Conservation (phyloP, 2,888 invertebrate genomes). For the Macaria notata region DNA sequence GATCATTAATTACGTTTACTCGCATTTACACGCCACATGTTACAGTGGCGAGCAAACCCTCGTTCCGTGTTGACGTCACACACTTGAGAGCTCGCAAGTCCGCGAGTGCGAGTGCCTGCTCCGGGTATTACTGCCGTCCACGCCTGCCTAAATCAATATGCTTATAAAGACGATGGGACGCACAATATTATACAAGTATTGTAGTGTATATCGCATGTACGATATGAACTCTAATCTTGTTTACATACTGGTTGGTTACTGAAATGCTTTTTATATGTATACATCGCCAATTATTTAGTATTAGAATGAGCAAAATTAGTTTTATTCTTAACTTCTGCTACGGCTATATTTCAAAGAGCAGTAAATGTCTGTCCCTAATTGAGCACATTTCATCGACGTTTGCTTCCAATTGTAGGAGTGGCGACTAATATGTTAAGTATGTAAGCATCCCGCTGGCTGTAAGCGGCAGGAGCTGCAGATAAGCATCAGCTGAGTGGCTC, state of each 20-base stretch:
- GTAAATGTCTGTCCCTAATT: too few species aligned
- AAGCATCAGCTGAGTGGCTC: constrained; percentile 80
- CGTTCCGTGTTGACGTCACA: constrained; percentile 30
- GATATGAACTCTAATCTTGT: too few species aligned
- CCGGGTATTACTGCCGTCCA: constrained; percentile 2
- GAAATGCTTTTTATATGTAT: too few species aligned
- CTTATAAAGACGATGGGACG: background rate
- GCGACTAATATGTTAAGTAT: constrained; percentile 37
- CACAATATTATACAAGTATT: too few species aligned
- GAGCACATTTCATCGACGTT: background rate
- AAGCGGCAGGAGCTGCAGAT: constrained; percentile 65
- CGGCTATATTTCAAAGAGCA: too few species aligned
- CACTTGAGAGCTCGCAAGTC: constrained; percentile 20
- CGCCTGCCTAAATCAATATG: constrained; percentile 11
- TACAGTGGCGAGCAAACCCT: constrained; percentile 49
- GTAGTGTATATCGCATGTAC: too few species aligned
- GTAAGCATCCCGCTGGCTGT: constrained; percentile 44
- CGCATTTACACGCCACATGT: constrained; percentile 79
- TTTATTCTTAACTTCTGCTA: too few species aligned
- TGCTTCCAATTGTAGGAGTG: constrained; percentile 16
- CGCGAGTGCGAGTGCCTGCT: constrained; percentile 3
- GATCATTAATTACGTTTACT: constrained; percentile 80
- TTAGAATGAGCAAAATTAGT: too few species aligned
- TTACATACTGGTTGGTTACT: too few species aligned
- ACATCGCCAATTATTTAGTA: too few species aligned